Base-by-base conservation (phyloP, 1,140 invertebrate species). In the Trichogramma pretiosum region DNA sequence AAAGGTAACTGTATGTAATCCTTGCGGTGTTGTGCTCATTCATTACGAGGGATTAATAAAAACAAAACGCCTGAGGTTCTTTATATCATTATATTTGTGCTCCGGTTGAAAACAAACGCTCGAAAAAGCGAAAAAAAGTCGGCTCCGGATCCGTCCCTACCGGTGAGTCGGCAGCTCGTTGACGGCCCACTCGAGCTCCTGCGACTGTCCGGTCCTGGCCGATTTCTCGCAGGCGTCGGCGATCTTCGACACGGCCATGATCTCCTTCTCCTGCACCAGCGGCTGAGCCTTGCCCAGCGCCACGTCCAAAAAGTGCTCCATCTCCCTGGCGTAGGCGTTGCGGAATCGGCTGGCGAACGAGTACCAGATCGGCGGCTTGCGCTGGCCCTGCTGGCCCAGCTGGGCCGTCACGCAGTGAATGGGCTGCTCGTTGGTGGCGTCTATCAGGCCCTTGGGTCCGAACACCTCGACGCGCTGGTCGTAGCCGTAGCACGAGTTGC, bases 381-480 rank as follows among this genome's bases (percentile, higher is more conserved):
- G 68, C n/a, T 64, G 48, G 3, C 76, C 76, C 13, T 65, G 55
- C 0, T 70, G 55, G 3, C 61, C 71, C 0, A 67, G 57, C 16
- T 74, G 62, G 0, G 55, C 59, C 32, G 73, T 71, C 2, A 72
- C 58, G 8, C 73, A 69, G 28, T 70, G 68, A 18, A 72, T 65
- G 0, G 79, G 76, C 30, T 69, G 72, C 52, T 79, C 73, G 53
- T 82, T 81, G 28, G 74, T 70, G 7, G 73, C 73, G 17, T 67
- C 70, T 1, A 83, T 57, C 74, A 79, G 75, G 11, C 79, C 80
- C 59, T 73, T 74, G 0, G 72, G 66, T 41, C 79, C 79, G 46
- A 80, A 80, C 32, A 78, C 81, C 64, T 85, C 83, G 0, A 84
- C 54, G 46, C 83, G 70, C 57, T 85, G 83, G 52, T 86, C 83